Conservation (phyloP, 2,888 invertebrate genomes). For the Trissolcus japonicus region DNA sequence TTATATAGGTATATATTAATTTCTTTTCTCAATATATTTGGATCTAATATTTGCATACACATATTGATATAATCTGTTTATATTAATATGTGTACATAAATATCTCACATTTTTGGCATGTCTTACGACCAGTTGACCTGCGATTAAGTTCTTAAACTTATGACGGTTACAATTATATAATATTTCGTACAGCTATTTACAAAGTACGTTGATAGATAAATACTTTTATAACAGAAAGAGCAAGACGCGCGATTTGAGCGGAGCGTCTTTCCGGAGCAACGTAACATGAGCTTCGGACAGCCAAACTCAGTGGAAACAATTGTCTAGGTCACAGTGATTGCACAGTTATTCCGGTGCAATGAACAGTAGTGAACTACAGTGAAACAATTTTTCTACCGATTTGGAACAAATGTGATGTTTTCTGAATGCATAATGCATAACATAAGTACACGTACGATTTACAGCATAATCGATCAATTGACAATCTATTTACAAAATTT, state of each 20-base stretch:
- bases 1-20: conserved; percentile 34
- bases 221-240: conserved; percentile 62
- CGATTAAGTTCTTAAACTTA: conserved; percentile 39
- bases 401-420: conserved; percentile 23
- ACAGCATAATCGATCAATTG: conserved; percentile 5
- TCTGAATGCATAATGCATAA: conserved; percentile 15
- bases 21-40: conserved; percentile 31
- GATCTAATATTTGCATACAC: conserved; percentile 59
- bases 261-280: conserved; percentile 33
- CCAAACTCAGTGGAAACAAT: conserved; percentile 30
- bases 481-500: conserved; percentile 35
- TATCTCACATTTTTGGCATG: conserved; percentile 73
- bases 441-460: conserved; percentile 24
- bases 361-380: neutral
- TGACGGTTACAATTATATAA: conserved; percentile 35
- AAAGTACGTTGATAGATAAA: conserved; percentile 60
- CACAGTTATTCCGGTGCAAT: neutral
- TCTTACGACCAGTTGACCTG: conserved; percentile 69
- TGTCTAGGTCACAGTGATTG: neutral
- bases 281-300: conserved; percentile 32
- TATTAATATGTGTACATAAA: conserved; percentile 62
- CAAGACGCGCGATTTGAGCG: conserved; percentile 44
- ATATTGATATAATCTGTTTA: conserved; percentile 10
- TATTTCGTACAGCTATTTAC: conserved; percentile 59
- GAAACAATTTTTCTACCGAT: conserved; percentile 21